Base-by-base conservation (phyloP, 2,888 invertebrate species). In the Mongoloraphidia duomilia region DNA sequence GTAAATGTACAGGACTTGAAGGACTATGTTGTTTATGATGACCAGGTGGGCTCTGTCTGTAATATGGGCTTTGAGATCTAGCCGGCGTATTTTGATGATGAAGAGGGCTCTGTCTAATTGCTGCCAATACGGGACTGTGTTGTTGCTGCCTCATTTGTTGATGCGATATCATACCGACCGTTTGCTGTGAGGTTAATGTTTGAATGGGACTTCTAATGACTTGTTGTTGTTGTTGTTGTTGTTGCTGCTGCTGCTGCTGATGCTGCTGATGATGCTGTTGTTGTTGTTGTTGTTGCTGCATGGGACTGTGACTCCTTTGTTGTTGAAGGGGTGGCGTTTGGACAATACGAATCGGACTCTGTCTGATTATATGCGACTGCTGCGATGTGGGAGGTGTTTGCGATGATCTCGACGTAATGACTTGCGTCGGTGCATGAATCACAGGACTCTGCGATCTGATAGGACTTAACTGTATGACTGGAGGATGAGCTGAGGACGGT, bases 101-200 rank as follows among this genome's bases (percentile, higher is more conserved):
- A 43, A 67, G 11, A 67, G 69, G 11, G 67, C 67, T 56, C 67
- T 68, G 55, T 68, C 68, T 38, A 68, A 67, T 47, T 67, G 55
- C 10, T 67, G 66, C 17, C 67, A 67, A 34, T 11, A 61, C 59
- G 11, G 66, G 66, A 50, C 65, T 65, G 58, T 9, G 61, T 58
- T 17, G 63, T 59, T 33, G 67, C 64, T 50, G 66, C 57, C 10
- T 61, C n/a, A 41, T 40, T 12, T 63, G 60, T 41, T 39, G 40
- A 39, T 39, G 40, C 40, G 40, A 39, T 9, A 17, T 9, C 42
- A 26, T 26, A 8, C 38, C 38, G 33, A 55, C 44, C 47, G 57
- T 55, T 38, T 55, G 55, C 56, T 59, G 26, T 54, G 50, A 17
- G 51, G 52, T 14, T 55, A 61, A 46, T 49, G 50, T 35, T 36